Conservation (phyloP, 2,113 vertebrate genomes). For the Erythrocercus mccallii region DNA sequence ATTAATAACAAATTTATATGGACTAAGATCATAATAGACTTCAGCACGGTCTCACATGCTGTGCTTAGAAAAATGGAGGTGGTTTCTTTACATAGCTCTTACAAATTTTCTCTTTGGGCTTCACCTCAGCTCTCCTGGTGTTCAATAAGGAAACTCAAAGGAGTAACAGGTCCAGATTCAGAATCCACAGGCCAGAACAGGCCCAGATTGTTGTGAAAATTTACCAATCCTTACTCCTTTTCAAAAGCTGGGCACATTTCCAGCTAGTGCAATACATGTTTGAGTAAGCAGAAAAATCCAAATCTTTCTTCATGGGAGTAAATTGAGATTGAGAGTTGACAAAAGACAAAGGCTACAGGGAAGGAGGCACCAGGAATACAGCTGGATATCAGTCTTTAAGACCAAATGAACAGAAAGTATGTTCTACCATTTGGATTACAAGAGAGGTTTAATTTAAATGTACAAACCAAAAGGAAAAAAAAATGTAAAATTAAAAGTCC, state of each 20-base stretch:
- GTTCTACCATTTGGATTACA: slow-evolving; percentile 51
- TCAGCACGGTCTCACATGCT: background rate
- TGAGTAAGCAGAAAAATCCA: background rate
- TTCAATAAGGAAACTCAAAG: rapidly evolving
- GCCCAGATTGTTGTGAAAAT: background rate
- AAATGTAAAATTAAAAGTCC: slow-evolving; percentile 79
- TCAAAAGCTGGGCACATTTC: background rate
- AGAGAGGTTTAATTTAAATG: slow-evolving; percentile 75
- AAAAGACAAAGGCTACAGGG: background rate
- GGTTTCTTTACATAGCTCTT: background rate
- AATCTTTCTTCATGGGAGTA: background rate
- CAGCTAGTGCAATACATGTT: background rate
- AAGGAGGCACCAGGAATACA: background rate
- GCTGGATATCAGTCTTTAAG: background rate
- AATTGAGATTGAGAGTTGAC: background rate
- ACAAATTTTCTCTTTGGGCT: background rate
- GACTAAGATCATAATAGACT: background rate
- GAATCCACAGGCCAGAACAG: background rate
- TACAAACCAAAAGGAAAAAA: slow-evolving; percentile 77
- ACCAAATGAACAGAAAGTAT: slow-evolving; percentile 15
- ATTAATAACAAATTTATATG: background rate
- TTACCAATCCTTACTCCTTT: background rate
- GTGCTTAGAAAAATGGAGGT: background rate
- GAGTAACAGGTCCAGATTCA: background rate
- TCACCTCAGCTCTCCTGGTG: background rate